Evolutionary conservation across 2,113 vertebrate genomes (phyloP).

Genomic region (Eleginops maclovinus): DNA sequence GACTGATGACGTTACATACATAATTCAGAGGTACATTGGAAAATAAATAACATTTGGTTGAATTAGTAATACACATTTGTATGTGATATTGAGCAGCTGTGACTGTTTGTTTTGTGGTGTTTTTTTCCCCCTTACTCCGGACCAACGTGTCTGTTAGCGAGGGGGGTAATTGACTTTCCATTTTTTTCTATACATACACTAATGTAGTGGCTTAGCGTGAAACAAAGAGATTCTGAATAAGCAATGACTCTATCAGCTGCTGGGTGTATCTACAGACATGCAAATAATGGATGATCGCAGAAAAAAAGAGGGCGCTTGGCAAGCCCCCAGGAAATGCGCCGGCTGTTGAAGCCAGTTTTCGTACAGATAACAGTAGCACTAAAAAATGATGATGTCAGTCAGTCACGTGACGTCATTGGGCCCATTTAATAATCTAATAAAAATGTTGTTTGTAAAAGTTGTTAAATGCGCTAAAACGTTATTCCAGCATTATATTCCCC

Average conservation of each 20-base stretch:
- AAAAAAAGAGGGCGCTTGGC: not conserved
- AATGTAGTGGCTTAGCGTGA: constrained; percentile 1
- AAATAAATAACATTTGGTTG: constrained; percentile 75
- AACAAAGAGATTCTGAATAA: constrained; percentile 41
- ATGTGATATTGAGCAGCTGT: constrained; percentile 49
- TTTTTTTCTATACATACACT: not conserved
- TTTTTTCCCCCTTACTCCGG: not conserved
- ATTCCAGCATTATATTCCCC: no score
- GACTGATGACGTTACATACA: constrained; percentile 74
- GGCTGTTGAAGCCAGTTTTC: no score
- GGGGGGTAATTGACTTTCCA: constrained; percentile 1
- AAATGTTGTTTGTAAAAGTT: no score
- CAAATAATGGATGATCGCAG: constrained; percentile 2
- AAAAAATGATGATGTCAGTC: no score
- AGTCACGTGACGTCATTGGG: no score
- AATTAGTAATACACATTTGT: constrained; percentile 69
- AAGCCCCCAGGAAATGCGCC: no score
- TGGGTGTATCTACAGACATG: not conserved
- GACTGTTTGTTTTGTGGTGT: constrained; percentile 5
- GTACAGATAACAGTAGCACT: no score
- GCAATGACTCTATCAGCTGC: constrained; percentile 22
- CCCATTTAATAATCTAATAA: no score
- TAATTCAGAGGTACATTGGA: constrained; percentile 70
- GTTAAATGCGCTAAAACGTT: no score
- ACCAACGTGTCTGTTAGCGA: constrained; percentile 4